Evolutionary conservation across 2,797 vertebrate species (phyloP).

Genomic region (Paratrypauchen microcephalus): DNA sequence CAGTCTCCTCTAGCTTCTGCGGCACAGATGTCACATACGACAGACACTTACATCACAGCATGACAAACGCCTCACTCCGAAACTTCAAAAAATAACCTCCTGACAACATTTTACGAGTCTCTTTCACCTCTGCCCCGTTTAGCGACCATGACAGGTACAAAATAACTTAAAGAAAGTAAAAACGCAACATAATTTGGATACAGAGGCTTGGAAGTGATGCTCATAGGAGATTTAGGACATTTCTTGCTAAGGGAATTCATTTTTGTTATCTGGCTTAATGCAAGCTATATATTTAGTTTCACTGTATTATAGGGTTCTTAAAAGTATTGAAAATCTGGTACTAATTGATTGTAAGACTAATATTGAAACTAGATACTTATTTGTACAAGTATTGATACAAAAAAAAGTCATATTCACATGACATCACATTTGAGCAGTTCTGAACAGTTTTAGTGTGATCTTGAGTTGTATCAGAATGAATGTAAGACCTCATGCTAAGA

Average conservation of each 20-base stretch:
- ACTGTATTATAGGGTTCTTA: no score
- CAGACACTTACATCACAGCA: conserved; percentile 15
- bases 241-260: neutral
- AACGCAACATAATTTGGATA: neutral
- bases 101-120: neutral
- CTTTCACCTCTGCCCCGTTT: conserved; percentile 4
- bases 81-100: conserved; percentile 3
- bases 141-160: neutral
- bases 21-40: conserved; percentile 3
- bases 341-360: no score
- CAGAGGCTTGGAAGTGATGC: neutral
- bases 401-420: no score
- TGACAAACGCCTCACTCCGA: neutral
- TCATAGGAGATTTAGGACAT: no score
- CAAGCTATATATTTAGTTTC: no score
- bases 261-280: neutral
- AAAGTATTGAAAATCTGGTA: no score
- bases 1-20: conserved; percentile 11
- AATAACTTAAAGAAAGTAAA: neutral
- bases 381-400: no score
- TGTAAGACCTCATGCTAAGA: no score
- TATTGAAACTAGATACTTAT: no score
- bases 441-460: no score
- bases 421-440: no score
- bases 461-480: no score